Evolutionary conservation across 2,888 invertebrate genomes (phyloP), one percentile per base, ranked within the genome.

Genomic region (Hylaea fasciaria): DNA sequence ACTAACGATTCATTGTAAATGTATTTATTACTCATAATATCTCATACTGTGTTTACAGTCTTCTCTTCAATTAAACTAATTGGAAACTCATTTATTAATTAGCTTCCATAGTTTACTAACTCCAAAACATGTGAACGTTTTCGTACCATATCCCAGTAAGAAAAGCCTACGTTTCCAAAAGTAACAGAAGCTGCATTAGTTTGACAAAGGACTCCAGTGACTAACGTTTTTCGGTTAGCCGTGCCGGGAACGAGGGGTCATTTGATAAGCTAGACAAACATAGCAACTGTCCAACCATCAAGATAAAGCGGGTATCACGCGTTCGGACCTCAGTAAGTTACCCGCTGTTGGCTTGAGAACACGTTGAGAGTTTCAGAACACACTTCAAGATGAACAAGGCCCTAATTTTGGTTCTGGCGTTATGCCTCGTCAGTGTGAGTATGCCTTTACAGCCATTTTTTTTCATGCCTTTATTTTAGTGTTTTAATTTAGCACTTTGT

Each of bases 381-480:
- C 40, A 46, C 50, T 16, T 57, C 70, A 86, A 74, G 32, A 89
- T 89, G 89, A 85, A 87, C 71, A 89, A 89, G 65, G 63, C 78
- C 2, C 61, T 89, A 11, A 72, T 89, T 45, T 64, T 89, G 2
- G 56, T 89, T 40, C 56, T 90, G 76, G 86, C 83, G 46, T 70
- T 88, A 40, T 87, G 87, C 80, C 82, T 90, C 58, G 72, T 85
- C 59, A 81, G 78, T 62, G 87, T 88, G 56, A 85, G 86, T 86
- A 51, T 14, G 22, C 32, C 10, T n/a, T 4, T n/a, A 39, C 5
- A n/a, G 2, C 2, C 9, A 5, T 35, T 35, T 22, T 22, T 22
- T 22, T 22, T 22, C 2, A 5, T 22, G 22, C 22, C 22, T 22
- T 22, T 22, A 22, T 22, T 22, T 22, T 2, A 22, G 3, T 5